Percentiles rank a stretch among this genome's conserved stretches.
Conservation (phyloP, 2,797 vertebrate species). For the Phalanger gymnotis region DNA sequence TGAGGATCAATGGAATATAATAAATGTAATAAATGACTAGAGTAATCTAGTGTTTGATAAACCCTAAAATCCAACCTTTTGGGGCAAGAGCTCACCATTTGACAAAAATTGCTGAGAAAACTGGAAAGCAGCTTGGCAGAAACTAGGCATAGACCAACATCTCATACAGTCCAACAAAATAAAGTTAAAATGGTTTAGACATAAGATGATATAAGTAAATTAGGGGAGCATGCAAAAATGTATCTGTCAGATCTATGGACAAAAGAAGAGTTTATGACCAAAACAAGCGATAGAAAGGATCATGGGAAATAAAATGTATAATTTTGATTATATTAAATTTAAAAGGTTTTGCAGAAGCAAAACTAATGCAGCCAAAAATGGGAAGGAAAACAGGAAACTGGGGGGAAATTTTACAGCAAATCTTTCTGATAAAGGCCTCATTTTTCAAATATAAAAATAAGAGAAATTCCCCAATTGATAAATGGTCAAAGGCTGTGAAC, state of each 20-base stretch:
- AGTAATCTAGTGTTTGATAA: not conserved
- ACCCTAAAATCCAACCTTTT: not conserved
- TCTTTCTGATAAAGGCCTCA: not conserved
- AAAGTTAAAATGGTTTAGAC: not conserved
- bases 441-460: not conserved
- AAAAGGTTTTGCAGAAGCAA: not conserved
- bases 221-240: not conserved
- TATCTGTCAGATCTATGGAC: not conserved
- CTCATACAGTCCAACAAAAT: not conserved
- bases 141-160: not conserved
- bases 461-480: not conserved
- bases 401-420: not conserved
- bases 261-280: not conserved
- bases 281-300: not conserved
- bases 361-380: not conserved
- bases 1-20: not conserved
- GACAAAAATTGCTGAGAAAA: not conserved
- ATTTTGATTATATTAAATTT: not conserved
- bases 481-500: not conserved
- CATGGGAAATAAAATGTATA: not conserved
- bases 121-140: not conserved
- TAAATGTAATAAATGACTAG: not conserved
- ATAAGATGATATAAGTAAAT: not conserved
- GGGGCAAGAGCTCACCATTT: not conserved
- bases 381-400: not conserved